phyloP scores from a whole-genome alignment of 2,113 vertebrate genomes.

The Cebus imitator region DNA sequence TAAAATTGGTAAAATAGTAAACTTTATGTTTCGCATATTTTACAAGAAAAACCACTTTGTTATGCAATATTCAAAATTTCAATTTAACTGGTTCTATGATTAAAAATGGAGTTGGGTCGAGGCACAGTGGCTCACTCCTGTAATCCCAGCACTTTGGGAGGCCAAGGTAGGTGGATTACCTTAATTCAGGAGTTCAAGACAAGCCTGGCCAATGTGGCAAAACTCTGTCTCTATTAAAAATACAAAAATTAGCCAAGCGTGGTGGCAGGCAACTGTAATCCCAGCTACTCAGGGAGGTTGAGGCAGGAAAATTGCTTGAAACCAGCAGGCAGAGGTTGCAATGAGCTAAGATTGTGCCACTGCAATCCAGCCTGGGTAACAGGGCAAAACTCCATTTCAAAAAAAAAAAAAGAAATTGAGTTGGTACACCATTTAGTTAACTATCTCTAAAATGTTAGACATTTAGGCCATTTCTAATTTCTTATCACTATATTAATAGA shows the following conservation, averaged over 20 bases:
- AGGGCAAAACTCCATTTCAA: too few species aligned
- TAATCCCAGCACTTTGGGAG: too few species aligned
- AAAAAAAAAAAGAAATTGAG: not conserved
- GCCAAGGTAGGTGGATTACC: too few species aligned
- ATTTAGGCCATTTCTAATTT: conserved; percentile 18
- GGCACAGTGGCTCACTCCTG: too few species aligned
- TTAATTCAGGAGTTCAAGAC: too few species aligned
- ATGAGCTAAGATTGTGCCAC: not conserved
- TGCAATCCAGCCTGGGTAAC: not conserved
- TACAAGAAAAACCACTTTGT: not conserved
- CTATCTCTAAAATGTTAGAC: not conserved
- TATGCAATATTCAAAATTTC: not conserved
- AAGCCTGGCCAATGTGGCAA: too few species aligned
- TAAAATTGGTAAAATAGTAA: not conserved
- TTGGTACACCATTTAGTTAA: not conserved
- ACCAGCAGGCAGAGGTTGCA: not conserved
- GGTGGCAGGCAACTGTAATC: too few species aligned
- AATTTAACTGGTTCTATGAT: not conserved
- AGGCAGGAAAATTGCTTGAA: not conserved
- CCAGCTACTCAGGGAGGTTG: not conserved
- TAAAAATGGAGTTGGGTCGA: not conserved
- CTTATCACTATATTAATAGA: not conserved
- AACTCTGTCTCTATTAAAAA: too few species aligned
- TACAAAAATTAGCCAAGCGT: too few species aligned
- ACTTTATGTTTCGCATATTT: not conserved